Conservation (phyloP, 2,797 vertebrate genomes). For the Sarcophilus harrisii region DNA sequence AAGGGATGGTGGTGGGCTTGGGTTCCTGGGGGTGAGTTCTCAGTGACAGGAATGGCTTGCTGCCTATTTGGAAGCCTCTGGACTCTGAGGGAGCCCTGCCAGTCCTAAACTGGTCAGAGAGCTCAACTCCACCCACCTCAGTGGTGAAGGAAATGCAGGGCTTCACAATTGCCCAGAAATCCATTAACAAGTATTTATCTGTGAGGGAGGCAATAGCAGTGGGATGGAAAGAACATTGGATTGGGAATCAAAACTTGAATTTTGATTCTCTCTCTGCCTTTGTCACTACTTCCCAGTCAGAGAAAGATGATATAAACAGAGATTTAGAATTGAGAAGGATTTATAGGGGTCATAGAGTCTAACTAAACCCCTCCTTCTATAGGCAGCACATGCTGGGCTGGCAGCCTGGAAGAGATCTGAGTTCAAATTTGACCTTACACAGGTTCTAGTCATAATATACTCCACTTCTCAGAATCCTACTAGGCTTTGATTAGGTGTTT, state of each 20-base stretch:
- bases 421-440: not conserved
- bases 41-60: not conserved
- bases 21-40: not conserved
- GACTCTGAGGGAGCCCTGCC: not conserved
- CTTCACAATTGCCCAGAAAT: not conserved
- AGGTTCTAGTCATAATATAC: not conserved
- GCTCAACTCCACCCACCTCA: not conserved
- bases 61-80: not conserved
- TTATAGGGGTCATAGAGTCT: too few species aligned
- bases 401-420: not conserved
- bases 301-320: too few species aligned
- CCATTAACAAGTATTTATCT: not conserved
- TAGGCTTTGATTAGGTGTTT: not conserved
- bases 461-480: not conserved
- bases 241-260: not conserved
- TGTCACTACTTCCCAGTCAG: not conserved
- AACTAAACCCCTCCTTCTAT: too few species aligned
- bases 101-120: not conserved
- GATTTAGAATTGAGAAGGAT: too few species aligned
- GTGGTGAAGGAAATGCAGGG: not conserved
- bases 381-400: too few species aligned
- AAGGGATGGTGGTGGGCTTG: not conserved
- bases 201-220: not conserved
- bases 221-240: not conserved
- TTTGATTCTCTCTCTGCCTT: not conserved